phyloP scores from a whole-genome alignment of 2,113 vertebrate genomes.

The Chroicocephalus ridibundus region DNA sequence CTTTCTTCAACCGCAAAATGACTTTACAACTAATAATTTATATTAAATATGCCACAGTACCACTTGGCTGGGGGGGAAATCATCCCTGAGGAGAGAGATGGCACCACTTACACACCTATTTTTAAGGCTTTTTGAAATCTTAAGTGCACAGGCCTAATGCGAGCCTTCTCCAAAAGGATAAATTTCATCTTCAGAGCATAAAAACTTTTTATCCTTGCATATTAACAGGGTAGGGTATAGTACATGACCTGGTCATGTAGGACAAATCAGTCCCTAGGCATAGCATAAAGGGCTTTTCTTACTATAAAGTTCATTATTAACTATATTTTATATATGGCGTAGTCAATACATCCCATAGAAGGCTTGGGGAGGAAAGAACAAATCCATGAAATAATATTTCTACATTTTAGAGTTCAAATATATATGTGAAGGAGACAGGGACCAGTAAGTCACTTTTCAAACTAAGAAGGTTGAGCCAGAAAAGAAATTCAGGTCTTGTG shows the following conservation, averaged over 20 bases:
- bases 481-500: neutral
- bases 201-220: constrained; percentile 34
- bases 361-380: neutral
- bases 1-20: neutral
- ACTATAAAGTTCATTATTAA: constrained; percentile 19
- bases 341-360: constrained; percentile 21
- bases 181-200: constrained; percentile 42
- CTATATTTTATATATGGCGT: neutral
- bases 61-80: neutral
- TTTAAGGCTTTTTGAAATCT: constrained; percentile 57
- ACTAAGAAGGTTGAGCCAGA: neutral
- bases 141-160: constrained; percentile 49
- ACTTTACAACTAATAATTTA: neutral
- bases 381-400: neutral
- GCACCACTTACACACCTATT: constrained; percentile 37
- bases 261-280: constrained; percentile 18
- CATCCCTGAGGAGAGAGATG: constrained; percentile 58
- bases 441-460: neutral
- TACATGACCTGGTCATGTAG: constrained; percentile 23
- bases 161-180: constrained; percentile 49
- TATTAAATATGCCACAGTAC: neutral
- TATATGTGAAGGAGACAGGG: neutral
- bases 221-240: constrained; percentile 7
- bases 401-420: neutral
- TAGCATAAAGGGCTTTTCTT: constrained; percentile 14